phyloP scores from a whole-genome alignment of 2,113 vertebrate genomes.

The Cariama cristata region DNA sequence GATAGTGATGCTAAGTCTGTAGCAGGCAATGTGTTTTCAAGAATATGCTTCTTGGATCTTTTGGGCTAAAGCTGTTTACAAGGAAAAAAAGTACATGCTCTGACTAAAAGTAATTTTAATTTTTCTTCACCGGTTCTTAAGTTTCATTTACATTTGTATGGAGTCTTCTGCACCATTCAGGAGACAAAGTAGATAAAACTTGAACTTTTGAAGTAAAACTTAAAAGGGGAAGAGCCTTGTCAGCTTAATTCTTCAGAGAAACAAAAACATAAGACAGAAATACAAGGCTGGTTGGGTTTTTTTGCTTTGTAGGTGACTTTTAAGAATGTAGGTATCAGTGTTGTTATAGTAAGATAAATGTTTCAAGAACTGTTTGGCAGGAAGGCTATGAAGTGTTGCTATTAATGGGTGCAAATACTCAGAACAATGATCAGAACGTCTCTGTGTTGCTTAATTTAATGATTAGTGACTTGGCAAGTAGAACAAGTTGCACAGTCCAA shows the following conservation, averaged over 20 bases:
- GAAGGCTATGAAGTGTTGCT: not conserved
- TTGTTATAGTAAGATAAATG: not conserved
- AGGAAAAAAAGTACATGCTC: not conserved
- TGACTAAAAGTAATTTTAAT: not conserved
- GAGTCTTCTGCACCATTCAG: not conserved
- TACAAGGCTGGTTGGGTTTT: not conserved
- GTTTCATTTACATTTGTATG: not conserved
- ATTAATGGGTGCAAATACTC: not conserved
- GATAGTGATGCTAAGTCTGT: not conserved
- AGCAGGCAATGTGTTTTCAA: not conserved
- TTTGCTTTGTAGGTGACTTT: not conserved
- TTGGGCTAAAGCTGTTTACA: not conserved
- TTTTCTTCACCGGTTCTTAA: not conserved
- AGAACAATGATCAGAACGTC: not conserved
- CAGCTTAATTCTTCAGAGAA: not conserved
- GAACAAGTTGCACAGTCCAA: not conserved
- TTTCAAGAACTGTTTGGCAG: not conserved
- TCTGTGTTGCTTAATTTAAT: not conserved
- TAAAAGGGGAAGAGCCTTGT: not conserved
- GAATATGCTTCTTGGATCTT: not conserved
- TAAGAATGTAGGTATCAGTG: not conserved
- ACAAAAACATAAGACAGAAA: not conserved
- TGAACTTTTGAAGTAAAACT: not conserved
- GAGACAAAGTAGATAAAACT: not conserved
- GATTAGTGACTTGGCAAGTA: not conserved